Base-by-base conservation (phyloP, 2,113 vertebrate genomes). In the Silurus glanis region DNA sequence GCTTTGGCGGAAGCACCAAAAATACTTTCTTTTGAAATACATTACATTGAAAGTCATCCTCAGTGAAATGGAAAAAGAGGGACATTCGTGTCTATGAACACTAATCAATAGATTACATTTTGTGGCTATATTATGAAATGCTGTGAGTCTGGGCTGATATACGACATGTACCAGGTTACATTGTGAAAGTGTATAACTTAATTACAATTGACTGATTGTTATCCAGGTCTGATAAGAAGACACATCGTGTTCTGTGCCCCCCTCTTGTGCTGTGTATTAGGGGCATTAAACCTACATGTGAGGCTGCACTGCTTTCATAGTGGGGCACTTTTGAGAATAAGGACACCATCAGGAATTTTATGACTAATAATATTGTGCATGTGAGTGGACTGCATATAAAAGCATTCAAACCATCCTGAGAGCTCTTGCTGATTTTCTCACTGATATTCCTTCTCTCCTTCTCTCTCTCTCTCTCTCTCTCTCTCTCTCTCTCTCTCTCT, bases 341-440 rank as follows among this genome's bases (percentile, higher is more conserved):
- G 72, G 86, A 89, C 90, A 74, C 86, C 87, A 91, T 86, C 79
- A 74, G 75, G 93, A 93, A 19, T 94, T 95, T 96, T 95, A 95
- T 93, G 93, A 92, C 90, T 88, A 90, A 90, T 93, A 91, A 95
- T 95, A 95, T 37, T 91, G 88, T 88, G 89, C 93, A 92, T 92
- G 92, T 92, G 91, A 93, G 91, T 90, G 76, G 94, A 90, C 90
- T 88, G 80, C 45, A 83, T 87, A 91, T 93, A 92, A 95, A 93
- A 92, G 62, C 80, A 25, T 84, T 82, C 9, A 87, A 89, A 92
- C 88, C 89, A 87, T 94, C 91, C 93, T 92, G 81, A 58, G 89
- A 92, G 45, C 17, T 66, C 47, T 59, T 16, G 37, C 72, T 64
- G 47, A 85, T 9, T 55, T 74, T 59, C 83, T 76, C 45, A 51